Base-by-base conservation (phyloP, 2,797 vertebrate species). In the Sebastes reedi region DNA sequence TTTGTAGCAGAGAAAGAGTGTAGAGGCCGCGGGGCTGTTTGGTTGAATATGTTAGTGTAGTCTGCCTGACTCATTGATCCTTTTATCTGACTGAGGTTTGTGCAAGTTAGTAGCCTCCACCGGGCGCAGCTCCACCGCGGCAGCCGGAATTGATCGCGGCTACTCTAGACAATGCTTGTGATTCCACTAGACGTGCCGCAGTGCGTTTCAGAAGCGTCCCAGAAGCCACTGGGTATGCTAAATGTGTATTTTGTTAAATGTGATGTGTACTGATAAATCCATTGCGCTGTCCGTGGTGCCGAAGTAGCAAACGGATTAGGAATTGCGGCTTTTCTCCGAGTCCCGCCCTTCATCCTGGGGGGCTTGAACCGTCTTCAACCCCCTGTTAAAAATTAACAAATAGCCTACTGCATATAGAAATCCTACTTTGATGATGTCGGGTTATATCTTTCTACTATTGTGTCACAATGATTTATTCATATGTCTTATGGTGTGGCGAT, bases 81-180 rank as follows among this genome's bases (percentile, higher is more conserved):
- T 50, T 50, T 50, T 50, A 18, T 18, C 0, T 50, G 42, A 50
- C 42, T 50, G 42, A 50, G 7, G 42, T 50, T 50, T 50, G 7
- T 50, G 42, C 16, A 50, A 18, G 42, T 50, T 50, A 50, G 42
- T 50, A 50, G 42, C 42, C 7, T 50, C 42, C 42, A 50, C 18
- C 18, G 16, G 42, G 42, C 0, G 42, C 16, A 4, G 16, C 7
- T 0, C 0, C 42, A 20, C 42, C 42, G 42, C 0, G 3, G 54
- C 54, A 1, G 10, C 5, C 25, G 25, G 55, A 58, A 6, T 6
- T 16, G 55, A 58, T 55, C 10, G 8, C 25, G 13, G 6, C 55
- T 12, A 13, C 25, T 59, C 7, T 16, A 59, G 13, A 25, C 22
- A 56, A 56, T 25, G 3, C 56, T 27, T 14, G 0, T 59, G 6